A percentile compares a stretch with the other conserved stretches of the same genome.
These are phyloP conservation scores for Argentina silus DNA, from an alignment of 2,797 vertebrate genomes.

Conservation along the genomic window DNA sequence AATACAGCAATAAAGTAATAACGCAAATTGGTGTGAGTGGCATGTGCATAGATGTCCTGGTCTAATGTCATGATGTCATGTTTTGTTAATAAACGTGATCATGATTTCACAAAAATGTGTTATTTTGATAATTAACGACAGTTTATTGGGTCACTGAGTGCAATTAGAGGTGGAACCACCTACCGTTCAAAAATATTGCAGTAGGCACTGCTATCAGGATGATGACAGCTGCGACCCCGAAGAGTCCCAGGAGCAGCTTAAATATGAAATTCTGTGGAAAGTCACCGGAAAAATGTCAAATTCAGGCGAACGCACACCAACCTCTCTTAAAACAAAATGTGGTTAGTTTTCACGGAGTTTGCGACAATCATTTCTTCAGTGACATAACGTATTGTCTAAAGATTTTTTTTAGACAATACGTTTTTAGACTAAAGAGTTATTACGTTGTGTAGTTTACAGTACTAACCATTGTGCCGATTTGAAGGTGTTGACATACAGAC, in stretches of 20 bases:
- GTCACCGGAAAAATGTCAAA: background rate
- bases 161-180: conserved; percentile 33
- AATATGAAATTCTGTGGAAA: conserved; percentile 54
- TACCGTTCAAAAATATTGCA: conserved; percentile 69
- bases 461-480: conserved; percentile 4
- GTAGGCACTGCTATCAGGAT: conserved; percentile 77
- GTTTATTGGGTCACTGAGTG: background rate
- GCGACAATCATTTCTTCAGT: background rate
- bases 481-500: background rate
- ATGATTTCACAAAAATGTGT: background rate
- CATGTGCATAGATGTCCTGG: too few relatives aligned
- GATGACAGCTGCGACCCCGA: conserved; percentile 65
- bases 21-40: too few relatives aligned
- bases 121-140: background rate
- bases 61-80: too few relatives aligned
- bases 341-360: too few relatives aligned
- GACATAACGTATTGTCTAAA: background rate
- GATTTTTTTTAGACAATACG: too few relatives aligned
- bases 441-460: background rate
- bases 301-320: too few relatives aligned
- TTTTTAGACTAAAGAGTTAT: too few relatives aligned
- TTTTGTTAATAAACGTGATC: too few relatives aligned
- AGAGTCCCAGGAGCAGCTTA: conserved; percentile 72
- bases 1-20: too few relatives aligned
- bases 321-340: background rate